Conservation (phyloP, 1,140 invertebrate genomes). For the Drosophila ambigua region DNA sequence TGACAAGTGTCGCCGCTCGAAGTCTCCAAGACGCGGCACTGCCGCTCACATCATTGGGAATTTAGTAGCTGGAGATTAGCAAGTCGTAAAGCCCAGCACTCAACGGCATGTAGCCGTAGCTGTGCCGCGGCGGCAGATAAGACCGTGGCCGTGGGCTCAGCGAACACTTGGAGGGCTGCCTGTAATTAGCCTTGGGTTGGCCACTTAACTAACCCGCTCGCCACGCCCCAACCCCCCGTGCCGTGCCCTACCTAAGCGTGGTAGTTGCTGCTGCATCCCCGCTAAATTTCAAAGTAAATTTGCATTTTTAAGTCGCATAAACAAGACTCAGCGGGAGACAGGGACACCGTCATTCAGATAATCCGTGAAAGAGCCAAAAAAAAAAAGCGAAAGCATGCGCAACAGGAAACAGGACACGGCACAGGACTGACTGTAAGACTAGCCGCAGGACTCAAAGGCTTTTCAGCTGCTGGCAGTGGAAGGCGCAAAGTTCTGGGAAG, state of each 20-base stretch:
- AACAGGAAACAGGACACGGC: slow-evolving; percentile 49
- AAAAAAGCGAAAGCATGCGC: slow-evolving; percentile 60
- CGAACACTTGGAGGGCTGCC: slow-evolving; percentile 67
- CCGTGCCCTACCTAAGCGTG: background rate
- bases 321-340: slow-evolving; percentile 36
- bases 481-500: background rate
- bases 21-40: slow-evolving; percentile 35
- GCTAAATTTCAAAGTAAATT: slow-evolving; percentile 69
- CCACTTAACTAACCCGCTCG: slow-evolving; percentile 54
- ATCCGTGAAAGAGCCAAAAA: slow-evolving; percentile 13
- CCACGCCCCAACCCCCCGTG: background rate
- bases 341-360: too few relatives aligned
- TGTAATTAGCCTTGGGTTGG: slow-evolving; percentile 67
- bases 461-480: slow-evolving; percentile 20
- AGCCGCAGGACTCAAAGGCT: slow-evolving; percentile 54
- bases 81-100: slow-evolving; percentile 62
- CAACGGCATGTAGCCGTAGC: slow-evolving; percentile 20
- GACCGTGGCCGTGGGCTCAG: slow-evolving; percentile 25
- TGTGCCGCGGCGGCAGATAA: slow-evolving; percentile 40
- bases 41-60: slow-evolving; percentile 54
- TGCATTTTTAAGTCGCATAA: slow-evolving; percentile 73
- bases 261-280: too few relatives aligned
- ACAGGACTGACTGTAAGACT: background rate
- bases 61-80: slow-evolving; percentile 65
- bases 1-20: slow-evolving; percentile 25